Evolutionary conservation across 2,888 invertebrate genomes (phyloP).

Genomic region (Diabrotica balteata): DNA sequence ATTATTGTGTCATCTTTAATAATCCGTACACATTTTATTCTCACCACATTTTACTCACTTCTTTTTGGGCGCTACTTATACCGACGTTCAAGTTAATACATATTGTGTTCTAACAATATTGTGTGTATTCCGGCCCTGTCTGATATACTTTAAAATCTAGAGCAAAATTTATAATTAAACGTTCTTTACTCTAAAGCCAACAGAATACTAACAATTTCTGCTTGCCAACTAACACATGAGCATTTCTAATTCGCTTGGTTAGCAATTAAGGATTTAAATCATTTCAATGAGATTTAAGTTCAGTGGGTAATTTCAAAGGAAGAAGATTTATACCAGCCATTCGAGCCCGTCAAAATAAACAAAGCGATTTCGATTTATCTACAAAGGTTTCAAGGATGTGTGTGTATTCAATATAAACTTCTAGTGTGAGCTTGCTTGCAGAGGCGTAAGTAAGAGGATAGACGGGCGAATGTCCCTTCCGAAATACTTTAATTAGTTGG

Average conservation of each 20-base stretch:
- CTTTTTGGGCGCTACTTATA: too few relatives aligned
- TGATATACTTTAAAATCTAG: slow-evolving; percentile 1
- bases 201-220: slow-evolving; percentile 16
- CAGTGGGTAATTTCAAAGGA: slow-evolving; percentile 25
- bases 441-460: slow-evolving; percentile 6
- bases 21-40: too few relatives aligned
- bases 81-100: too few relatives aligned
- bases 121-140: too few relatives aligned
- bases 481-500: too few relatives aligned
- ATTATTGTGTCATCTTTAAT: too few relatives aligned
- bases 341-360: slow-evolving; percentile 24
- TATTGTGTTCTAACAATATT: too few relatives aligned
- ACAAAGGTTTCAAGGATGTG: slow-evolving; percentile 14
- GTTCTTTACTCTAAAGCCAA: neutral
- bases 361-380: slow-evolving; percentile 24
- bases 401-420: slow-evolving; percentile 15
- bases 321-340: slow-evolving; percentile 25
- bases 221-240: slow-evolving; percentile 16
- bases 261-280: slow-evolving; percentile 27
- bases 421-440: slow-evolving; percentile 11
- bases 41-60: too few relatives aligned
- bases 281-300: slow-evolving; percentile 24
- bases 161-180: neutral
- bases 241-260: slow-evolving; percentile 23
- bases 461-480: slow-evolving; percentile 3